These are phyloP conservation scores for Hydriomena furcata DNA, from an alignment of 2,888 invertebrate species.

Conservation along the genomic window DNA sequence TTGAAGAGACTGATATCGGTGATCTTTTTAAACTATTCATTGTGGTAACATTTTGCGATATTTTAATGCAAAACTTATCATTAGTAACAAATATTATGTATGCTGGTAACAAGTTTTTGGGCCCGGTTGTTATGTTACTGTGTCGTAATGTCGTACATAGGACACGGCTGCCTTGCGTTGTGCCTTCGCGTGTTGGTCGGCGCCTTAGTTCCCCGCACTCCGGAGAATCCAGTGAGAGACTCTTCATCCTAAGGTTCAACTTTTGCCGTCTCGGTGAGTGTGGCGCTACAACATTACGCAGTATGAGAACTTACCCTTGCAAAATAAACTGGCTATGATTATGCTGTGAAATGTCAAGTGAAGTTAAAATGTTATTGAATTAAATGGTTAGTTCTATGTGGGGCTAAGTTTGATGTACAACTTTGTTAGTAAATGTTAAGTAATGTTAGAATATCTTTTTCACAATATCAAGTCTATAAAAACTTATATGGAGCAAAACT, in stretches of 20 bases:
- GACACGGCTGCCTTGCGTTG: conserved; percentile 84
- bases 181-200: conserved; percentile 79
- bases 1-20: no score
- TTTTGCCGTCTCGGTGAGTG: conserved; percentile 98
- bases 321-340: conserved; percentile 23
- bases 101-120: conserved; percentile 57
- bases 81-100: not conserved
- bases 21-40: no score
- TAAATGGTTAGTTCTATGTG: conserved; percentile 28
- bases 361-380: conserved; percentile 14
- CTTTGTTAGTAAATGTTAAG: conserved; percentile 13
- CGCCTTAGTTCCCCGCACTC: conserved; percentile 94
- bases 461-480: conserved; percentile 16
- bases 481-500: not conserved
- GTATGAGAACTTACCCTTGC: conserved; percentile 60
- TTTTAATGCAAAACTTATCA: not conserved
- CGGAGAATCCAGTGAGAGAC: conserved; percentile 97
- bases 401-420: conserved; percentile 15
- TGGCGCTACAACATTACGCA: conserved; percentile 89
- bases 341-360: conserved; percentile 27
- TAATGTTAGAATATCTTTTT: conserved; percentile 17
- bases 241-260: conserved; percentile 98
- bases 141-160: conserved; percentile 80
- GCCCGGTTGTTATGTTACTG: conserved; percentile 56
- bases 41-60: no score